Conservation (phyloP, 2,113 vertebrate species). For the Strix uralensis region DNA sequence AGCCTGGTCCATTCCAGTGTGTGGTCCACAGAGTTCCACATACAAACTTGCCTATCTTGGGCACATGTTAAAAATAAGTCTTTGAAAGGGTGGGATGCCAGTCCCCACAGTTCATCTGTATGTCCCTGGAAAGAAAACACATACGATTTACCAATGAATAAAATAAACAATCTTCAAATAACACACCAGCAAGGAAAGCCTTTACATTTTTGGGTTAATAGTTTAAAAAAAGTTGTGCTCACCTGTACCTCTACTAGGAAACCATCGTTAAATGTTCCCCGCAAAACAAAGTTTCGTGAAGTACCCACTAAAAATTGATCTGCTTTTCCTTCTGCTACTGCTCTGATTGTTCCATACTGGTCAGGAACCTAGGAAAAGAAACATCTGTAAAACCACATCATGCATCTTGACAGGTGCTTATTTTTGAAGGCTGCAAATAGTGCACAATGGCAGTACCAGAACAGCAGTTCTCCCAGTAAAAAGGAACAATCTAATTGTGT, state of each 20-base stretch:
- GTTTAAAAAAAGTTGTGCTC: neutral
- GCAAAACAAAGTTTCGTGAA: slow-evolving; percentile 93
- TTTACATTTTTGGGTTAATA: neutral
- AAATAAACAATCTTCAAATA: neutral
- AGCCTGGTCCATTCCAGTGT: slow-evolving; percentile 92
- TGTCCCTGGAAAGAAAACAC: slow-evolving; percentile 83
- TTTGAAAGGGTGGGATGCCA: slow-evolving; percentile 93
- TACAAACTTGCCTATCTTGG: slow-evolving; percentile 93
- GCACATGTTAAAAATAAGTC: slow-evolving; percentile 92
- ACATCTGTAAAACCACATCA: neutral
- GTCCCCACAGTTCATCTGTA: slow-evolving; percentile 97
- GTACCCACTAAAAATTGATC: slow-evolving; percentile 95
- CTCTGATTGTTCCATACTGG: slow-evolving; percentile 93
- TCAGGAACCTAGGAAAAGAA: slow-evolving; percentile 87
- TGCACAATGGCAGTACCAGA: neutral
- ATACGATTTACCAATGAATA: neutral
- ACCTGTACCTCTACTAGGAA: slow-evolving; percentile 96
- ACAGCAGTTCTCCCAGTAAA: neutral
- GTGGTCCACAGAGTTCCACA: slow-evolving; percentile 91
- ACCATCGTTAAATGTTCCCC: slow-evolving; percentile 93
- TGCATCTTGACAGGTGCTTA: neutral
- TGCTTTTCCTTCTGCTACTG: slow-evolving; percentile 92
- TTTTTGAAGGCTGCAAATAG: neutral
- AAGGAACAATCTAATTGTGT: neutral
- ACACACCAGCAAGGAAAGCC: neutral